Evolutionary conservation across 2,113 vertebrate genomes (phyloP).

Genomic region (Leucoraja erinaceus): DNA sequence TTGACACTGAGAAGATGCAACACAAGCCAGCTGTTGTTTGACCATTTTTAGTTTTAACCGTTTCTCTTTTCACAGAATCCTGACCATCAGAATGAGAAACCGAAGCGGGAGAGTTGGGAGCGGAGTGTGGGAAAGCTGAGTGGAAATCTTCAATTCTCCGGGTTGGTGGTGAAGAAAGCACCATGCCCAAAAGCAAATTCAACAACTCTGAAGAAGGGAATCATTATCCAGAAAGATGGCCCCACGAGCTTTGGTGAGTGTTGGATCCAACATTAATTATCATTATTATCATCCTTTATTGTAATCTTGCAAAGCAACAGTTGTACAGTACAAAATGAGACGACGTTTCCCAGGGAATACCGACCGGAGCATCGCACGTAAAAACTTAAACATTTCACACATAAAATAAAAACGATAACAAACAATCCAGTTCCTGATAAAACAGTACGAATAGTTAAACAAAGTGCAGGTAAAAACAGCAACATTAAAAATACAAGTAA

Average conservation of each 20-base stretch:
- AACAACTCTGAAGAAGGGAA: neutral
- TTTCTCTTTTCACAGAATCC: slow-evolving; percentile 41
- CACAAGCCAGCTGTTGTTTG: too few species aligned
- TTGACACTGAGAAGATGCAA: neutral
- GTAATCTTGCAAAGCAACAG: too few species aligned
- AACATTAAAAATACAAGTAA: too few species aligned
- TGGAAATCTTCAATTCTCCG: slow-evolving; percentile 52
- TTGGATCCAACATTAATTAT: neutral
- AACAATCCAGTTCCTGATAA: too few species aligned
- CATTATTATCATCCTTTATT: too few species aligned
- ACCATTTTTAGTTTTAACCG: neutral
- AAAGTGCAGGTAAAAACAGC: too few species aligned
- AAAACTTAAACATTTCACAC: too few species aligned
- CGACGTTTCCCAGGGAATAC: too few species aligned
- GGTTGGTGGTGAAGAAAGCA: slow-evolving; percentile 67
- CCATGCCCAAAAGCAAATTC: neutral
- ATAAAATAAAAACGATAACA: too few species aligned
- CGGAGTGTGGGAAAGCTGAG: slow-evolving; percentile 64
- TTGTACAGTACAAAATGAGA: too few species aligned
- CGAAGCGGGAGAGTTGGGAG: slow-evolving; percentile 69
- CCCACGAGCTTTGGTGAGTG: slow-evolving; percentile 2
- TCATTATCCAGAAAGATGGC: fast-evolving
- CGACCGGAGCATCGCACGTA: too few species aligned
- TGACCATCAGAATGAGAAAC: slow-evolving; percentile 55
- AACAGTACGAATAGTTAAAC: too few species aligned